Percentiles rank a stretch among this genome's conserved stretches.
Conservation (phyloP, 1,140 invertebrate species). For the Macrotrachela quadricornifera region DNA sequence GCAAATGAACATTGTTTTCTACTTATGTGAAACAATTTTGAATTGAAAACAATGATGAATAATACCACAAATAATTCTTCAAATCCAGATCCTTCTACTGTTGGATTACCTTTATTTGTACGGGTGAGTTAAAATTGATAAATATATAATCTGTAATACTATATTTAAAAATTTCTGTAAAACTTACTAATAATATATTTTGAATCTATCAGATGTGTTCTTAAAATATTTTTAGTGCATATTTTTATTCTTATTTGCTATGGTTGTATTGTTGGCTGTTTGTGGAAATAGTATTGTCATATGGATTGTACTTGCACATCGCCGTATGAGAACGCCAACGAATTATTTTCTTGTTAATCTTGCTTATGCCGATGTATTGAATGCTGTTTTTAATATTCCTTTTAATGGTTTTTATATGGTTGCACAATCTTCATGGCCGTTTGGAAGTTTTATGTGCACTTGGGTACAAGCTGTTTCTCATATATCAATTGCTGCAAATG, state of each 20-base stretch:
- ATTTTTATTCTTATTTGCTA: conserved; percentile 44
- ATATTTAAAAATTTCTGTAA: no score
- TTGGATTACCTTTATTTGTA: no score
- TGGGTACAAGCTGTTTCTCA: conserved; percentile 69
- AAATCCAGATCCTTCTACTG: no score
- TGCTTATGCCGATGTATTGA: conserved; percentile 69
- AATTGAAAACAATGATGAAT: no score
- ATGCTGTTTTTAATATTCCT: conserved; percentile 69
- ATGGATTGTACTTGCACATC: conserved; percentile 65
- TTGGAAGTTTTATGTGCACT: conserved; percentile 58
- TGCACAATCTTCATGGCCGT: conserved; percentile 43
- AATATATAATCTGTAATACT: no score
- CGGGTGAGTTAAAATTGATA: no score
- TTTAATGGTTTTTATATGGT: conserved; percentile 40
- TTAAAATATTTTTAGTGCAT: no score
- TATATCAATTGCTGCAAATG: conserved; percentile 61
- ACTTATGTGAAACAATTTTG: no score
- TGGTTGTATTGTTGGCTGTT: conserved; percentile 71
- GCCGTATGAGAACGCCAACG: conserved; percentile 74
- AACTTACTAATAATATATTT: no score
- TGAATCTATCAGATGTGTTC: no score
- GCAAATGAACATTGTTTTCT: no score
- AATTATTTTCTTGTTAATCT: conserved; percentile 89
- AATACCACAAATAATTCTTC: no score
- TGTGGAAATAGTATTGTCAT: conserved; percentile 78